Percentiles rank a stretch among this genome's conserved stretches.
Evolutionary conservation across 1,140 invertebrate genomes (phyloP).

Genomic region (Conus betulinus): DNA sequence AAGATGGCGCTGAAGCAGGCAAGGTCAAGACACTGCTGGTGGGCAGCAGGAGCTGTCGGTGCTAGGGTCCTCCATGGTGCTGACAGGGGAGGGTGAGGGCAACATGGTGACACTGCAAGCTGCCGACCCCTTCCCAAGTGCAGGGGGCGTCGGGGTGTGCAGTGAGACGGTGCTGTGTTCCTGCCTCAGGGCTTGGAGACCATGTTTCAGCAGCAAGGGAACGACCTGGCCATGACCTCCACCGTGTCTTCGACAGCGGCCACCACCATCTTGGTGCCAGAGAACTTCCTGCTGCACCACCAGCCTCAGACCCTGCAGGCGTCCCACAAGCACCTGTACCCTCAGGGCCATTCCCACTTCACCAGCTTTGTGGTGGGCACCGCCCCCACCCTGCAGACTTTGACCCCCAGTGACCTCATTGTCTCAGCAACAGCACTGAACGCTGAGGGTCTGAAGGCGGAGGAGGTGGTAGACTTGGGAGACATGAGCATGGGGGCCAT

Average conservation of each 20-base stretch:
- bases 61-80: not conserved
- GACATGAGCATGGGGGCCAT: constrained; percentile 28
- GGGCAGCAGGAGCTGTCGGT: not conserved
- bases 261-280: constrained; percentile 34
- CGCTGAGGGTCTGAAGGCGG: constrained; percentile 12
- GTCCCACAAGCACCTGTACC: constrained; percentile 24
- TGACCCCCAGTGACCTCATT: constrained; percentile 28
- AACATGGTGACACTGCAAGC: constrained; percentile 11
- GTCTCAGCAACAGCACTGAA: constrained; percentile 19
- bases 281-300: constrained; percentile 20
- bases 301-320: not conserved
- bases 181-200: constrained; percentile 29
- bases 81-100: not conserved
- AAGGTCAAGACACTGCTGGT: not conserved
- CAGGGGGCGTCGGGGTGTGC: not conserved
- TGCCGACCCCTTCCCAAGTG: not conserved
- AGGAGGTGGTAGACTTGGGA: constrained; percentile 28
- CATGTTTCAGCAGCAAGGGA: constrained; percentile 3
- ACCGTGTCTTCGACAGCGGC: not conserved
- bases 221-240: not conserved
- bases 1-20: not conserved
- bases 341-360: constrained; percentile 19
- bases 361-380: constrained; percentile 29
- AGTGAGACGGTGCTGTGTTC: constrained; percentile 7
- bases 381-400: constrained; percentile 20